Base-by-base conservation (phyloP, 2,888 invertebrate genomes). In the Aphrophora alni region DNA sequence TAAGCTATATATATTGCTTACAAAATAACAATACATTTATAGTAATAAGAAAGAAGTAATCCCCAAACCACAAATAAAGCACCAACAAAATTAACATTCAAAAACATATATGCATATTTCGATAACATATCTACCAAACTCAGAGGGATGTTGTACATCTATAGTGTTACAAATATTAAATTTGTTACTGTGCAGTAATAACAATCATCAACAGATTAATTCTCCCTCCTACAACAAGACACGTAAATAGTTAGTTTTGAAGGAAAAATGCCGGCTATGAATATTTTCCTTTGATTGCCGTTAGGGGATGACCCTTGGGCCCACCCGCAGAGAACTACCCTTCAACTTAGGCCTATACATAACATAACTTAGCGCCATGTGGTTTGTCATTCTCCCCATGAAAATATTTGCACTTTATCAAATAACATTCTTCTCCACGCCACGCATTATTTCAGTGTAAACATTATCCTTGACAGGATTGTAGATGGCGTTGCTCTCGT, bases 291-390 rank as follows among this genome's bases (percentile, higher is more conserved):
- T 59, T 59, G 59, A 59, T 59, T 59, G 59, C 59, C 59, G 59
- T 21, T 59, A 59, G 59, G 59, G 59, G 59, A 59, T 59, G 59
- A 59, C 59, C 59, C 59, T 59, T n/a, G 2, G 59, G 59, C 59
- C 59, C 59, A 59, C 59, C 59, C 59, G 59, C 59, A n/a, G 59
- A 59, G 59, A 59, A 59, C 59, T 59, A 59, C 59, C 59, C 59
- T 59, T 59, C 44, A 44, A 44, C 44, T 44, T 44, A 44, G 44
- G 44, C 44, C 44, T 44, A 59, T 33, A 33, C 33, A 33, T 33
- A 33, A 33, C 33, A 33, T 59, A 59, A 59, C 21, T 59, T 21
- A 59, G 59, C 59, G 21, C 59, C 59, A 21, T 59, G 59, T 59
- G 59, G 59, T 59, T 59, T 59, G 59, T 59, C 59, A 59, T 59